Evolutionary conservation across 2,888 invertebrate genomes (phyloP).

Genomic region (Netelia fuscicornis): DNA sequence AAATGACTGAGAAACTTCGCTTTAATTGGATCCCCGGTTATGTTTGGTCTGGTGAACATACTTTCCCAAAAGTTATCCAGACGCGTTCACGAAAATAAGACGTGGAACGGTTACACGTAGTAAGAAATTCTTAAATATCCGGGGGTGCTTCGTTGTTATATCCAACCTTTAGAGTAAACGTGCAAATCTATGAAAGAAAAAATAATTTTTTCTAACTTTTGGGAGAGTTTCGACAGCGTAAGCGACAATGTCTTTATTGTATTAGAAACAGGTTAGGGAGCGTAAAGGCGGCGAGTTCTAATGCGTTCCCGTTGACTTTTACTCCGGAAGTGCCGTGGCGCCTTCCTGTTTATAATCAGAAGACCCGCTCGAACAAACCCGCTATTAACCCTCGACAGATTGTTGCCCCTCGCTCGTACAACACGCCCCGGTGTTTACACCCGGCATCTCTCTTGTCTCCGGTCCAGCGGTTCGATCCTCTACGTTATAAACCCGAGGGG

Average conservation of each 20-base stretch:
- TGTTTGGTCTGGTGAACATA: slow-evolving; percentile 62
- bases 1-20: slow-evolving; percentile 59
- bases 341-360: slow-evolving; percentile 64
- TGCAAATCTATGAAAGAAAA: neutral
- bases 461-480: slow-evolving; percentile 40
- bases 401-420: slow-evolving; percentile 37
- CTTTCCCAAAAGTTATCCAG: slow-evolving; percentile 45
- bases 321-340: slow-evolving; percentile 52
- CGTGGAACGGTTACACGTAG: neutral
- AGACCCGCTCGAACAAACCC: slow-evolving; percentile 44
- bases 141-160: neutral
- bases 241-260: neutral
- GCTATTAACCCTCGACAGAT: slow-evolving; percentile 49
- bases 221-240: neutral
- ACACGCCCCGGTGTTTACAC: slow-evolving; percentile 21
- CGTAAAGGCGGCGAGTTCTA: slow-evolving; percentile 30
- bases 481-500: slow-evolving; percentile 24
- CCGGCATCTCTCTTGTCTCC: slow-evolving; percentile 6
- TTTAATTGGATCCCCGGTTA: slow-evolving; percentile 65
- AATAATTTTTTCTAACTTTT: neutral
- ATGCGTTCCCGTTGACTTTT: slow-evolving; percentile 20
- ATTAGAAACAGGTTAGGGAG: slow-evolving; percentile 18
- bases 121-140: neutral
- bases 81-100: slow-evolving; percentile 17
- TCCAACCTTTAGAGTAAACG: too few species aligned